Conservation (phyloP, 2,888 invertebrate genomes). For the Polyommatus iphigenia region DNA sequence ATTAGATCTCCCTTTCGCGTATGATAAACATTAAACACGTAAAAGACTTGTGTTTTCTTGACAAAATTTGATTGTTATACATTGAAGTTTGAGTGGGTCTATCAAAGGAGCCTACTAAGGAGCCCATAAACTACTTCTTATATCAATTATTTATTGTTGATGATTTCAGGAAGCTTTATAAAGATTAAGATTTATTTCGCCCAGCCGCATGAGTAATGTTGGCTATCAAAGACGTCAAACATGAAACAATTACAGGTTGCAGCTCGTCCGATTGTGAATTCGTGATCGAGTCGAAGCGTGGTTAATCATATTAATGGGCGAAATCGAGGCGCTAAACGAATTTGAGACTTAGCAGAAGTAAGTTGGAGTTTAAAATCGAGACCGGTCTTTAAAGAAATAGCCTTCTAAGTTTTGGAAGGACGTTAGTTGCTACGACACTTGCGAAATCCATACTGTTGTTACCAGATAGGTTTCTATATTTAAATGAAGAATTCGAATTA, state of each 20-base stretch:
- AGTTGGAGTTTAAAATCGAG: slow-evolving; percentile 41
- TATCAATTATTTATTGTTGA: not conserved
- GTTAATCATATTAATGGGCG: slow-evolving; percentile 64
- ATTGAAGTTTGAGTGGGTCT: not conserved
- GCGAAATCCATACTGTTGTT: slow-evolving; percentile 31
- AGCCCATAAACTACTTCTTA: too few relatives aligned
- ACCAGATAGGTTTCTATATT: slow-evolving; percentile 26
- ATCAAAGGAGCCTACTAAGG: too few relatives aligned
- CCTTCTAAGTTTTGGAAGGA: slow-evolving; percentile 54
- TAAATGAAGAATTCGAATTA: slow-evolving; percentile 14
- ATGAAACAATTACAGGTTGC: slow-evolving; percentile 6
- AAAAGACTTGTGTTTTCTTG: not conserved
- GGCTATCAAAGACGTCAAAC: slow-evolving; percentile 1
- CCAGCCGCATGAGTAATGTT: slow-evolving; percentile 11
- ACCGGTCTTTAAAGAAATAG: not conserved
- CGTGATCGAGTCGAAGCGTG: slow-evolving; percentile 58
- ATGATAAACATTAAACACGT: not conserved
- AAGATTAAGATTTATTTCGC: slow-evolving; percentile 7
- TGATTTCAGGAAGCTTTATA: not conserved
- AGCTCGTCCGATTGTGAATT: slow-evolving; percentile 22
- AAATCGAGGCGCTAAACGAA: slow-evolving; percentile 49
- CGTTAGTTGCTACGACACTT: slow-evolving; percentile 57
- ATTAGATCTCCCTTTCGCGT: too few relatives aligned
- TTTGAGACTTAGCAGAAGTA: slow-evolving; percentile 42
- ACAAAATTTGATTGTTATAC: not conserved